Evolutionary conservation across 1,140 invertebrate species (phyloP).

Genomic region (Procambarus virginalis): DNA sequence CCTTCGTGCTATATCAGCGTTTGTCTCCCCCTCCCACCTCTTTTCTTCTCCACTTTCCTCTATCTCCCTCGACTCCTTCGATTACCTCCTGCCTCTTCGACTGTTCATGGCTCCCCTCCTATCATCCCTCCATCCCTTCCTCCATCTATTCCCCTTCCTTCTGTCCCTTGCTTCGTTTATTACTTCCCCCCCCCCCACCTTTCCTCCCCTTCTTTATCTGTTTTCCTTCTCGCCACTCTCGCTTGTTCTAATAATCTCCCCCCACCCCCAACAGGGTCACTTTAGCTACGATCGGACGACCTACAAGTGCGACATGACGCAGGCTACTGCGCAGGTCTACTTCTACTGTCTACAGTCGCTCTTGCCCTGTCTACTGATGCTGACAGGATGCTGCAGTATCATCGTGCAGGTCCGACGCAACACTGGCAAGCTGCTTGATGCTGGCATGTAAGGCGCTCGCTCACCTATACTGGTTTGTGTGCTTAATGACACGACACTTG

Average conservation of each 20-base stretch:
- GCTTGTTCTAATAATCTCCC: not conserved
- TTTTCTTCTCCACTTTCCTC: no score
- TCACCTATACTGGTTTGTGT: no score
- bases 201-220: not conserved
- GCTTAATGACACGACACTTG: no score
- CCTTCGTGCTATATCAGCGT: no score
- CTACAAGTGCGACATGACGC: conserved; percentile 54
- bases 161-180: not conserved
- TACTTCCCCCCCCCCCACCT: not conserved
- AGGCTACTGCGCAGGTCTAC: not conserved
- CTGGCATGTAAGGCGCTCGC: conserved; percentile 25
- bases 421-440: not conserved
- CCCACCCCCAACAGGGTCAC: conserved; percentile 6
- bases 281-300: conserved; percentile 22
- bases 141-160: no score
- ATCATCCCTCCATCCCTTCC: no score
- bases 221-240: not conserved
- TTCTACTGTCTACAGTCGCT: conserved; percentile 57
- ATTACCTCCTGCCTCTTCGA: no score
- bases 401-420: conserved; percentile 30
- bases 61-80: no score
- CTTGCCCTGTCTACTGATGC: conserved; percentile 39
- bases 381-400: conserved; percentile 24
- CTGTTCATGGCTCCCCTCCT: no score
- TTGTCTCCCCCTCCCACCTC: no score